These are phyloP conservation scores for Mesembrinibis cayennensis DNA, from an alignment of 2,113 vertebrate species.

Conservation along the genomic window DNA sequence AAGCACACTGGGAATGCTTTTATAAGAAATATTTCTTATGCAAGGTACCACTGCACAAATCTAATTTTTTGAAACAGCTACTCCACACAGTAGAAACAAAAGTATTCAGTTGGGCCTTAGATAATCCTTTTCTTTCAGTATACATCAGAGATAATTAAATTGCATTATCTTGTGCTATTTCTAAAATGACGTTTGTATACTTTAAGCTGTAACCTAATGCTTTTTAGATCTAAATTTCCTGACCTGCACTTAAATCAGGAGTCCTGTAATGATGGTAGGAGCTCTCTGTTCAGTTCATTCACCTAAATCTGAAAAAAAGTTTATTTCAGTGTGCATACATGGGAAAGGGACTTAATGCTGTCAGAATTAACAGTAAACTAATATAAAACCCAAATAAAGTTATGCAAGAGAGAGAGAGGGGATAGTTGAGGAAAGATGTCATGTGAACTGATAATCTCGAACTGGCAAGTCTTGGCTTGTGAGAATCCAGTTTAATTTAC, in stretches of 20 bases:
- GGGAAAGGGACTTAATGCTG: not conserved
- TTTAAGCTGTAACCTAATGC: not conserved
- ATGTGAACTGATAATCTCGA: not conserved
- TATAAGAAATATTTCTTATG: not conserved
- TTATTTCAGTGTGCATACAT: not conserved
- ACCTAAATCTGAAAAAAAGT: not conserved
- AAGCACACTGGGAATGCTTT: not conserved
- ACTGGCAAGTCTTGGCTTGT: not conserved
- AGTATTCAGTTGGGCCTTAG: not conserved
- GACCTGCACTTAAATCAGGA: not conserved
- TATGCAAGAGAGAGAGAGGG: not conserved
- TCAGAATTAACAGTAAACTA: not conserved
- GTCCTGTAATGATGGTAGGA: not conserved
- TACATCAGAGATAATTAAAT: not conserved
- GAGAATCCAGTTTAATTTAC: not conserved
- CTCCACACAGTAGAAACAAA: not conserved
- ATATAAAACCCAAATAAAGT: not conserved
- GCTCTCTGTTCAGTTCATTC: not conserved
- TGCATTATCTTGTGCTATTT: not conserved
- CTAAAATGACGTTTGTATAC: not conserved
- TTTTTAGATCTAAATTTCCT: not conserved
- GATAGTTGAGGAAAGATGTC: not conserved
- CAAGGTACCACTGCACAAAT: not conserved
- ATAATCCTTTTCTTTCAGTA: not conserved
- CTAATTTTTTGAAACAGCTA: not conserved